Evolutionary conservation across 2,113 vertebrate species (phyloP), one percentile per base, ranked within the genome.

Genomic region (Pelvicachromis taeniatus): DNA sequence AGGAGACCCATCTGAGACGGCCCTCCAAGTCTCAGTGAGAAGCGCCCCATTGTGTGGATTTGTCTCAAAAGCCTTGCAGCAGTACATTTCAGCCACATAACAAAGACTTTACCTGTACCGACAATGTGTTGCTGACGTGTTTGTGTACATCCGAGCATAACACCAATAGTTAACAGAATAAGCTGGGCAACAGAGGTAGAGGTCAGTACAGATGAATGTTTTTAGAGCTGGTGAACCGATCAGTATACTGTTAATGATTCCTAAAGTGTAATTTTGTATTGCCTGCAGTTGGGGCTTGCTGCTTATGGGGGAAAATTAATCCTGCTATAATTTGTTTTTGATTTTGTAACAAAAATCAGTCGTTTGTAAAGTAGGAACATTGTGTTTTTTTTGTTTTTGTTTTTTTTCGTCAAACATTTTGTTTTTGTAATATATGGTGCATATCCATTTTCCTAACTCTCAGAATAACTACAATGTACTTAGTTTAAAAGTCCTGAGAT

Each of bases 241-340:
- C 81, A 85, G 50, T 80, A 78, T 84, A 68, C 89, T 92, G 92
- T 63, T 88, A 48, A 87, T 89, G 77, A 91, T 92, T 95, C 84
- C 68, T 88, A 89, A 85, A 85, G 79, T 91, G 89, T 94, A 91
- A 91, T 92, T 91, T 93, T 94, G 84, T 94, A 88, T 92, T 91
- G 83, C 92, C 91, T 95, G 94, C 94, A 91, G 91, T 88, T 75
- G 91, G 95, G 94, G 93, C 92, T 95, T 95, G 95, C 93, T 96
- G 95, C 95, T 95, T 94, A 52, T 85, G 87, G 88, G 92, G 89
- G 86, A 21, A 65, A 48, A 82, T 52, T 88, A 92, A 93, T 93
- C 81, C 91, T 90, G 92, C 92, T 88, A 87, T 91, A 8, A 45
- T 70, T 42, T 23, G 21, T 45, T 45, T 73, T 17, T 68, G 1